Conservation (phyloP, 1,140 invertebrate species). For the Delia radicum region DNA sequence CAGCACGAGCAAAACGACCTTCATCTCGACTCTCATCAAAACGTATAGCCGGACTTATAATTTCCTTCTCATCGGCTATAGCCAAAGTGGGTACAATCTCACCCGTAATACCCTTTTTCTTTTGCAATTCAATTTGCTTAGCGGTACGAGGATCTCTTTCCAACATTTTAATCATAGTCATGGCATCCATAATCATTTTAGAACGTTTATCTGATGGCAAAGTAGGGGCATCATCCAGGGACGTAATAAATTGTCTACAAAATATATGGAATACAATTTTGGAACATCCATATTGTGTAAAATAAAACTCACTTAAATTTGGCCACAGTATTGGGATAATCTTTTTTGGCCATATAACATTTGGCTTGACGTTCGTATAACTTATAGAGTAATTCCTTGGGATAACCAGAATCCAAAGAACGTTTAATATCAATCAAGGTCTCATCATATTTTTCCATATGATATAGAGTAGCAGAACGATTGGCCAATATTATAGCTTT, state of each 20-base stretch:
- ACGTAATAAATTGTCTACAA: conserved; percentile 61
- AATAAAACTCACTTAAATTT: conserved; percentile 61
- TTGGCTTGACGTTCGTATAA: conserved; percentile 73
- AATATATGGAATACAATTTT: background rate
- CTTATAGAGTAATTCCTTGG: conserved; percentile 73
- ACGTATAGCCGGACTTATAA: conserved; percentile 41
- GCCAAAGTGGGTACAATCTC: conserved; percentile 41
- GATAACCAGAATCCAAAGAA: conserved; percentile 71
- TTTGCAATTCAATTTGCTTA: conserved; percentile 39
- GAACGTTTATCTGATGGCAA: conserved; percentile 66
- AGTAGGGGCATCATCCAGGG: conserved; percentile 64
- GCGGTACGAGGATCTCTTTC: conserved; percentile 57
- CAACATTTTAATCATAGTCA: conserved; percentile 72
- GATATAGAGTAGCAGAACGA: conserved; percentile 82
- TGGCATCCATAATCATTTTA: conserved; percentile 68
- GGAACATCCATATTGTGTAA: background rate
- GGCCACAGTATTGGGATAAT: conserved; percentile 66
- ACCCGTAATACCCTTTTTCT: conserved; percentile 25
- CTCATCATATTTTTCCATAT: conserved; percentile 69
- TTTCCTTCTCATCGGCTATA: conserved; percentile 41
- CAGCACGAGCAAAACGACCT: conserved; percentile 67
- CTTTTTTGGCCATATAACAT: conserved; percentile 73
- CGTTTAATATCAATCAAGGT: conserved; percentile 71
- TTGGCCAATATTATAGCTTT: conserved; percentile 79
- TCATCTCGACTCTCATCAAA: conserved; percentile 51